Conservation (phyloP, 2,113 vertebrate genomes). For the Vanacampus margaritifer region DNA sequence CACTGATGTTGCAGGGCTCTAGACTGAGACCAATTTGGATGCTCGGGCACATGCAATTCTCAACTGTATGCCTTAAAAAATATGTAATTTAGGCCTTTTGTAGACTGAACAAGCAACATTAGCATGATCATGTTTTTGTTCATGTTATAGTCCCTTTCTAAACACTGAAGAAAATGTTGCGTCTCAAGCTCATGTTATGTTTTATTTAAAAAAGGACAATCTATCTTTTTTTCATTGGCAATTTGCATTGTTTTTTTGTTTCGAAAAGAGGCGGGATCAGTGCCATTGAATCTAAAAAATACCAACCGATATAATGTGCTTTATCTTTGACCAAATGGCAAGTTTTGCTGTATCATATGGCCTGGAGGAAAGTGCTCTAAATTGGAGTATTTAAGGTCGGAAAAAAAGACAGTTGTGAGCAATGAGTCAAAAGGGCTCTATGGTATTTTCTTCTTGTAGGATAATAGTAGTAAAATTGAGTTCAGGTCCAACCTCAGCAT, state of each 20-base stretch:
- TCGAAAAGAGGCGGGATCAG: neutral
- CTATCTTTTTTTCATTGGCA: neutral
- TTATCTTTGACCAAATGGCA: neutral
- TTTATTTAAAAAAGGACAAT: too few relatives aligned
- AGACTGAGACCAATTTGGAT: too few relatives aligned
- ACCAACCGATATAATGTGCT: neutral
- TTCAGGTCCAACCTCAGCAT: neutral
- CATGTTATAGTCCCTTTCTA: too few relatives aligned
- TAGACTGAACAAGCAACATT: too few relatives aligned
- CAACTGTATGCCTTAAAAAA: too few relatives aligned
- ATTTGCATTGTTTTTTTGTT: neutral
- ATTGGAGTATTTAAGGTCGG: neutral
- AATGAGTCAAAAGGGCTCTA: neutral
- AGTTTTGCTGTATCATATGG: neutral
- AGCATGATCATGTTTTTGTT: too few relatives aligned
- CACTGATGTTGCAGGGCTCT: neutral
- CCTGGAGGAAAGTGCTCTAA: neutral
- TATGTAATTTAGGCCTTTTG: too few relatives aligned
- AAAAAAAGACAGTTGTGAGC: neutral
- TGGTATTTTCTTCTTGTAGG: neutral
- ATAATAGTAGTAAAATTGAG: slow-evolving; percentile 1
- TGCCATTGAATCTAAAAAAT: neutral
- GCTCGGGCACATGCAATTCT: too few relatives aligned
- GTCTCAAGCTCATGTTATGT: too few relatives aligned
- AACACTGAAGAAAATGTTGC: too few relatives aligned